Evolutionary conservation across 2,113 vertebrate genomes (phyloP), one percentile per base, ranked within the genome.

Genomic region (Albula glossodonta): DNA sequence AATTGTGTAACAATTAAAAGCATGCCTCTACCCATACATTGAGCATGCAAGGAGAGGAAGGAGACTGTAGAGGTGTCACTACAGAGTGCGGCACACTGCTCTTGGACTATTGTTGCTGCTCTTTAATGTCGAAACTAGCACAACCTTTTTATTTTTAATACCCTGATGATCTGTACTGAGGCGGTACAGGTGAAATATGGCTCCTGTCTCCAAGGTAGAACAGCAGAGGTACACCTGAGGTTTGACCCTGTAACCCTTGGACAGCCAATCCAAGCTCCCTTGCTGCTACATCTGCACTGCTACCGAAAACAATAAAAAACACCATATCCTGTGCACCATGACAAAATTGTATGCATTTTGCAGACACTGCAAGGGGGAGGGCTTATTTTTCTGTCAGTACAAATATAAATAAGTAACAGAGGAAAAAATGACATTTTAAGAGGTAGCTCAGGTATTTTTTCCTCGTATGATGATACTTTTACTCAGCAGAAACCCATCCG

Each of bases 401-500:
- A 63, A 79, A 80, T 49, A 7, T 2, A 22, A 63, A 22, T 2
- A 63, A 60, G 17, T 60, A 60, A n/a, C 78, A 80, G 52, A 80
- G 12, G 49, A 31, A 60, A 5, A 85, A 56, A 41, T 48, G 17
- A 57, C 31, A 80, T n/a, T 57, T 22, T n/a, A 78, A 83, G 31
- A 50, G 31, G 74, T 11, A 63, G 81, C 53, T 83, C 25, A 82
- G 17, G 60, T 63, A 3, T 63, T 19, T 22, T 63, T 63, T 63
- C 60, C 15, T 6, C 6, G 13, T 66, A 19, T 66, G 17, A 66
- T 5, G 22, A 66, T 66, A 22, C 60, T 63, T 83, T 56, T 60
- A 48, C 81, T 83, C 81, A 83, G 81, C 81, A 60, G 56, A 60
- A 84, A 77, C 50, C 15, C 60, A 83, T 66, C 60, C 82, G 5